These are phyloP conservation scores for Coregonus ussuriensis DNA, from an alignment of 2,797 vertebrate species.

Conservation along the genomic window DNA sequence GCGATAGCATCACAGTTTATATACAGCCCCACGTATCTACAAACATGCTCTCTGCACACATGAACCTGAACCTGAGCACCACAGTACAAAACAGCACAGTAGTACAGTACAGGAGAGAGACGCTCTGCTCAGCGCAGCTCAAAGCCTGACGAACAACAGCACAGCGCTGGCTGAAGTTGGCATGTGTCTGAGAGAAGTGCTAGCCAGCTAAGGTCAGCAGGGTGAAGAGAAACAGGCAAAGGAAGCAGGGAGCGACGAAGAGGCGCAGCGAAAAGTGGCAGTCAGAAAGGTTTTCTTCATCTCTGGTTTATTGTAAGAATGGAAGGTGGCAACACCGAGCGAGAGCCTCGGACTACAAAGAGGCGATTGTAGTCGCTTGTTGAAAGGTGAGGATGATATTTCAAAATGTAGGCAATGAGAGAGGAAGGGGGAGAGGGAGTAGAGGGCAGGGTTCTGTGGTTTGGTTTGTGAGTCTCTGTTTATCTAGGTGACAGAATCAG, in stretches of 20 bases:
- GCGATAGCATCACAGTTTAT: conserved; percentile 11
- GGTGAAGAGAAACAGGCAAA: background rate
- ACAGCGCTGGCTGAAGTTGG: background rate
- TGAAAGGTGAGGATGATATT: conserved; percentile 38
- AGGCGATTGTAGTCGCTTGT: conserved; percentile 25
- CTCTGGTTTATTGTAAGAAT: background rate
- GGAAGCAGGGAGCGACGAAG: conserved; percentile 32
- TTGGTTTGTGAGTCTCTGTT: conserved; percentile 19
- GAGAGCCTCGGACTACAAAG: conserved; percentile 41
- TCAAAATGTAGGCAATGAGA: conserved; percentile 40
- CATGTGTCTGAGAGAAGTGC: background rate
- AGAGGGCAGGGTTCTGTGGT: conserved; percentile 28
- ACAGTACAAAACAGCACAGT: background rate
- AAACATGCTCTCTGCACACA: background rate
- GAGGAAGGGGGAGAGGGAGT: conserved; percentile 9
- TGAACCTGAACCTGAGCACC: background rate
- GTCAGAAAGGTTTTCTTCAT: conserved; percentile 44
- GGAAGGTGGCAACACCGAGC: background rate
- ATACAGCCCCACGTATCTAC: background rate
- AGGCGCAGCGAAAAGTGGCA: conserved; percentile 43
- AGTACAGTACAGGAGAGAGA: background rate
- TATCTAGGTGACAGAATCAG: conserved; percentile 46
- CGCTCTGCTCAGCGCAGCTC: background rate
- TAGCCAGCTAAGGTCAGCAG: background rate
- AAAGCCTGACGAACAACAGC: background rate